Evolutionary conservation across 2,113 vertebrate genomes (phyloP).

Genomic region (Dromiciops gliroides): DNA sequence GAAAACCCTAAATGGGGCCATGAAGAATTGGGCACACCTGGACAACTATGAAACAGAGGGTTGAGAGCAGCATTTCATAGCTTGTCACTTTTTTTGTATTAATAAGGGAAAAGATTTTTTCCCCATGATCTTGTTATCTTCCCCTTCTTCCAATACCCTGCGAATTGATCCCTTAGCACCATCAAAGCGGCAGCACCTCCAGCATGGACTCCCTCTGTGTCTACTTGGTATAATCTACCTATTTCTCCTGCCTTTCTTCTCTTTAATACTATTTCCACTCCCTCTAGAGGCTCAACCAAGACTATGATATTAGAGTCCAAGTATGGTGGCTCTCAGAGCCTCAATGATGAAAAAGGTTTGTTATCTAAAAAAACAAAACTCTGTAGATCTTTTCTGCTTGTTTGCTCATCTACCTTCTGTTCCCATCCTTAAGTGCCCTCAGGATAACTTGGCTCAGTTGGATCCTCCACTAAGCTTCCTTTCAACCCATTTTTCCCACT

Average conservation of each 20-base stretch:
- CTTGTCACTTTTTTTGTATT: background rate
- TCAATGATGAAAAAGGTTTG: background rate
- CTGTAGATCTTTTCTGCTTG: background rate
- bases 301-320: background rate
- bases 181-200: background rate
- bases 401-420: background rate
- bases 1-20: too few relatives aligned
- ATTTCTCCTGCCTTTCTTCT: background rate
- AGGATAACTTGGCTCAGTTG: background rate
- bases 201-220: too few relatives aligned
- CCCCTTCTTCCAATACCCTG: background rate
- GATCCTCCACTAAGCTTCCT: background rate
- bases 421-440: background rate
- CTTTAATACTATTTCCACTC: background rate
- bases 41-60: background rate
- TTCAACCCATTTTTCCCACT: background rate
- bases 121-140: background rate
- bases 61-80: background rate
- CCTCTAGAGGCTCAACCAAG: background rate
- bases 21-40: background rate
- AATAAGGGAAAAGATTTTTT: background rate
- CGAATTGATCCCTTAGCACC: background rate
- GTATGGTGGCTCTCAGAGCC: fast-evolving
- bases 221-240: background rate
- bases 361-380: background rate